Percentiles rank a stretch among this genome's conserved stretches.
phyloP scores from a whole-genome alignment of 2,797 vertebrate species.

The Pseudochromis fuscus region DNA sequence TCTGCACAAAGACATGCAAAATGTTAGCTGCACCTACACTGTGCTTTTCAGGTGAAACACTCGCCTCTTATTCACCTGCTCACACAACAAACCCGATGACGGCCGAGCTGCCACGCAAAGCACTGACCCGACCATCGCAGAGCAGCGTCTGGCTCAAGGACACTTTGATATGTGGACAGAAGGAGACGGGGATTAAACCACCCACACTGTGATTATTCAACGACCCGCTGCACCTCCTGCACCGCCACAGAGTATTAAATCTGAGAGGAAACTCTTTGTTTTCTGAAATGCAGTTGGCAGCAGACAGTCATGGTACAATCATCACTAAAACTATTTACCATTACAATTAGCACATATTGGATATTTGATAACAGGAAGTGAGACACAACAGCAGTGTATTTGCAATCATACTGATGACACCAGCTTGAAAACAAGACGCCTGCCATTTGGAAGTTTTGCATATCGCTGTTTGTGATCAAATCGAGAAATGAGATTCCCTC shows the following conservation, averaged over 20 bases:
- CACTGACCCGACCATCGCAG: not conserved
- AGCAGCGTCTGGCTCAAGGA: not conserved
- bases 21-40: not conserved
- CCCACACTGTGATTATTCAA: constrained; percentile 16
- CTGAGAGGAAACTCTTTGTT: not conserved
- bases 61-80: not conserved
- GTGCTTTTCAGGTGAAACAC: too few relatives aligned
- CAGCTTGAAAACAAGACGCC: too few relatives aligned
- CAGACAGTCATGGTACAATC: not conserved
- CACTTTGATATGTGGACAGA: constrained; percentile 16
- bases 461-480: not conserved
- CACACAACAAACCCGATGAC: not conserved
- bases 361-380: not conserved
- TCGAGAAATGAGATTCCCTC: not conserved
- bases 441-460: not conserved
- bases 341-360: not conserved
- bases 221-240: not conserved
- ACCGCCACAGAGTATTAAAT: not conserved
- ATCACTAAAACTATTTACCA: not conserved
- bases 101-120: not conserved
- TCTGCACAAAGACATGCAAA: not conserved
- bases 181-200: constrained; percentile 10
- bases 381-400: not conserved
- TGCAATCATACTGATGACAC: too few relatives aligned
- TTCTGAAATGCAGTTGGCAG: not conserved